Base-by-base conservation (phyloP, 2,797 vertebrate species). In the Pangasius djambal region DNA sequence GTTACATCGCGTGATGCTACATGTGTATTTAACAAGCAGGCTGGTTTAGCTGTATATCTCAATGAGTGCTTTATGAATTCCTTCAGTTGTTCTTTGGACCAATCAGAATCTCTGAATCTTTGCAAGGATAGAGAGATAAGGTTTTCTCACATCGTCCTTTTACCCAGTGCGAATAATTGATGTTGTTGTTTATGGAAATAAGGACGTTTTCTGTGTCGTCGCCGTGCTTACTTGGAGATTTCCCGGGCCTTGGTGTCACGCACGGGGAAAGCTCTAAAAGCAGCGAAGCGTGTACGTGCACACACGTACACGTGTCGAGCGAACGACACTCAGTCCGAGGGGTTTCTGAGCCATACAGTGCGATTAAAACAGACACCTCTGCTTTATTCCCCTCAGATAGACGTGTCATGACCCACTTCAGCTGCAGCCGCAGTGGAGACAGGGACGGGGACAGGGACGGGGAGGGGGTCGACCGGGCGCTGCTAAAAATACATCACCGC, bases 401-500 rank as follows among this genome's bases (percentile, higher is more conserved):
- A 95, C 94, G 94, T 91, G 94, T 93, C 94, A 93, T 95, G 95
- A 96, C 95, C 95, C 95, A 96, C 92, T 96, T 96, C 94, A 94
- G 93, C 91, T 92, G 82, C 78, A 93, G 94, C 93, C 93, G 81
- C 92, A 89, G 65, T 89, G 83, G 59, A 3, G 94, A 87, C 77
- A 75, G 86, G 90, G 87, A 87, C 77, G 85, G 86, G 90, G 87
- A 72, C 55, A 88, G 94, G 89, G 83, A 72, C 55, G 89, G 94
- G 89, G 83, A 85, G 85, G 89, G 94, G 94, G 92, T 91, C 91
- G 94, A 94, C 94, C 94, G 93, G 93, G 93, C 92, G 86, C 93
- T 92, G 94, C 96, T 97, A 97, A 96, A 97, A 96, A 97, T 97
- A 97, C 93, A 88, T 93, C 85, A 78, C 84, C 93, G 94, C 94